Evolutionary conservation across 64 coral and sea anemone genomes (phyloP), one percentile per base, ranked within the genome.

Genomic region (Astreopora myriophthalma): DNA sequence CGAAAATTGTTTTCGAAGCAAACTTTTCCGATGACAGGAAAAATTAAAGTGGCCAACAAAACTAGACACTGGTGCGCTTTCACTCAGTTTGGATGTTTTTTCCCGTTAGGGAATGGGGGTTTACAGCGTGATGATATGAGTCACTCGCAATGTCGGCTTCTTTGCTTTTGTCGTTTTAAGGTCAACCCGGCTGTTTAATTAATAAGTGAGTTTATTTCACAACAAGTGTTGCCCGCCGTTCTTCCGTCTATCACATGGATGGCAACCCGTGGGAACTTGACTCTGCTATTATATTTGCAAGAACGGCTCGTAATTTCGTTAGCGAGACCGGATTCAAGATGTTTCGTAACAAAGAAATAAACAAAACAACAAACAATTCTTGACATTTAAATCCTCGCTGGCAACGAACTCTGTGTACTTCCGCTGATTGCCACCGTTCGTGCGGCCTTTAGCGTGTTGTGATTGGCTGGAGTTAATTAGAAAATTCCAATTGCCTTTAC

Each of bases 401-500:
- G 17, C 55, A 65, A 58, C 32, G 3, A 34, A n/a, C 20, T 16
- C 19, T 4, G 23, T 28, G 31, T 36, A 28, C 28, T 32, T 19
- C 60, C 5, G 16, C 17, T 35, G 7, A 22, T 80, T 60, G 8
- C 48, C 49, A 31, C 14, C 23, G 14, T 27, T 58, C 10, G 48
- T 28, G 33, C 49, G 2, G 33, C 16, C 32, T 38, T 31, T n/a
- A 22, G 1, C 0, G 34, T 25, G 19, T 33, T 64, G 31, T 65
- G 55, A 64, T 40, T 83, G 79, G 79, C 32, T 37, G 13, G 49
- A 39, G 61, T 19, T 73, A 73, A 73, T 73, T 73, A 37, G 14
- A 24, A 22, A 36, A 22, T 37, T 73, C 19, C 28, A 3, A 28
- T 34, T 31, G 4, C 33, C 8, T 37, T 3, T 37, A 31, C 37